Base-by-base conservation (phyloP, 2,797 vertebrate species). In the Myiothlypis coronata region DNA sequence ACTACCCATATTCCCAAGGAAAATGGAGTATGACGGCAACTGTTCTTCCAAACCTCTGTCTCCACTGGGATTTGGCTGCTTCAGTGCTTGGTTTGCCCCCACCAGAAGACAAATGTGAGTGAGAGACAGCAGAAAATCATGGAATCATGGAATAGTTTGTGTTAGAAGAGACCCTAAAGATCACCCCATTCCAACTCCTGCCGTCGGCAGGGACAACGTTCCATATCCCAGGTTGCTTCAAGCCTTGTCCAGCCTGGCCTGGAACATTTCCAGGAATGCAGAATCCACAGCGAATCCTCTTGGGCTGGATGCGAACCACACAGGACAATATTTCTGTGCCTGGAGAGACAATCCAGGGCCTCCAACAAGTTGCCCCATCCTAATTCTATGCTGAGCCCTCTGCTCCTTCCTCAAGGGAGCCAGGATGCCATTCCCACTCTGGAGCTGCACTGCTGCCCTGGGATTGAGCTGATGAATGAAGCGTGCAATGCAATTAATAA, bases 251-350 rank as follows among this genome's bases (percentile, higher is more conserved):
- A 83, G 0, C 12, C 13, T 1, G 1, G 3, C n/a, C 10, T 32
- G 23, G 65, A 13, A 20, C 24, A 46, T 2, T 59, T 59, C 57
- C 72, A 83, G 39, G 8, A 1, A 11, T 5, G 10, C 4, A 24
- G 11, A 44, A 63, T 50, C 37, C 28, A 18, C 27, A 30, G 43
- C 37, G 9, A 24, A 64, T 44, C 34, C 14, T 17, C 19, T 32
- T 50, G 63, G 24, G 59, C 4, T 19, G 35, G 39, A 32, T 3
- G 2, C 2, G 28, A 52, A 34, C 26, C 20, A 16, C 55, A 20
- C 4, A 16, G 4, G 12, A 10, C 0, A 0, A 3, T 3, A 4
- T 71, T 43, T 55, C 43, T 30, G 0, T 30, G 9, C 15, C 30
- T 50, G 30, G 23, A 5, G 15, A 35, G 50, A 26, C 63, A 69